phyloP scores from a whole-genome alignment of 1,140 invertebrate genomes.

The Oncopodura yosiiana region DNA sequence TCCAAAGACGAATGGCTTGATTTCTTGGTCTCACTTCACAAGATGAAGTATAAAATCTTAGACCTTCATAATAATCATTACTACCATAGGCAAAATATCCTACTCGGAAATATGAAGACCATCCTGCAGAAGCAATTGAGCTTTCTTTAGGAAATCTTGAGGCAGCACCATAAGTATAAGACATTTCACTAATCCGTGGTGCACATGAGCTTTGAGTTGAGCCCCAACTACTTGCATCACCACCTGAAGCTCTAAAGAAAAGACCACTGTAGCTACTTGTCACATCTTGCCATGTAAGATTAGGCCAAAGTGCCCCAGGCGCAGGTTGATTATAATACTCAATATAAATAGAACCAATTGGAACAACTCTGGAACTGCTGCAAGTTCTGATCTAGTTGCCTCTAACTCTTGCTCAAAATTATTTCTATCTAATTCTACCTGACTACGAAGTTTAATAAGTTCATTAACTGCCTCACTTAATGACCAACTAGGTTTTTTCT shows the following conservation, averaged over 20 bases:
- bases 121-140: no score
- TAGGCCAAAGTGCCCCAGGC: constrained; percentile 5
- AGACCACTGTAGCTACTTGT: constrained; percentile 6
- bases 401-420: no score
- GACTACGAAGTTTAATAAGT: no score
- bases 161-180: neutral
- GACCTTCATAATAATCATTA: no score
- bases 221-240: neutral
- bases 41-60: neutral
- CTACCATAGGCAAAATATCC: neutral
- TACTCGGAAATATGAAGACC: neutral
- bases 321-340: constrained; percentile 1
- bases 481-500: no score
- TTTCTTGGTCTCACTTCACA: constrained; percentile 2
- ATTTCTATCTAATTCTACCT: no score
- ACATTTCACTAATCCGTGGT: constrained; percentile 5
- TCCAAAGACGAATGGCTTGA: neutral
- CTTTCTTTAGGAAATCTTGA: no score
- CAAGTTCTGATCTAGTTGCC: no score
- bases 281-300: constrained; percentile 1
- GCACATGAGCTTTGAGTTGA: neutral
- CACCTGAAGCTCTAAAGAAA: constrained; percentile 16
- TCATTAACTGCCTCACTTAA: no score
- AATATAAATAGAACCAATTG: constrained; percentile 8
- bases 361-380: no score